phyloP scores from a whole-genome alignment of 2,113 vertebrate genomes.

The Cheilinus undulatus region DNA sequence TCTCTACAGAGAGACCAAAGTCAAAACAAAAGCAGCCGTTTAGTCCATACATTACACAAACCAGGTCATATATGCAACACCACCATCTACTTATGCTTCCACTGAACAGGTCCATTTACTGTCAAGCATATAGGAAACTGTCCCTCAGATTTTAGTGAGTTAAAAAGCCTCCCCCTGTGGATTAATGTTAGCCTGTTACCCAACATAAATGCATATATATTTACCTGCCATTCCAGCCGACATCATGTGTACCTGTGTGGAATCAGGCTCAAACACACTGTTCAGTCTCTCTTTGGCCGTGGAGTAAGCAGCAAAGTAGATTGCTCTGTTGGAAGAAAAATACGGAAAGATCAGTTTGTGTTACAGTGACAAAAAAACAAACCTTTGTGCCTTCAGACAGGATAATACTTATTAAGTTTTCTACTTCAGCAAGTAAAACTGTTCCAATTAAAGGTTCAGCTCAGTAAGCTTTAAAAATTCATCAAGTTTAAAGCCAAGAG shows the following conservation, averaged over 20 bases:
- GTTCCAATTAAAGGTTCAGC: slow-evolving; percentile 14
- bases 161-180: not conserved
- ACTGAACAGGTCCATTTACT: not conserved
- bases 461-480: slow-evolving; percentile 40
- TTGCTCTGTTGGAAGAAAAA: slow-evolving; percentile 85
- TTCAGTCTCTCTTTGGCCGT: slow-evolving; percentile 95
- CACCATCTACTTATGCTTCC: not conserved
- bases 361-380: not conserved
- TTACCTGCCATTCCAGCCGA: slow-evolving; percentile 98
- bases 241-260: slow-evolving; percentile 95
- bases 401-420: slow-evolving; percentile 29
- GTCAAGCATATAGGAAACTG: slow-evolving; percentile 8
- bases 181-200: not conserved
- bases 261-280: slow-evolving; percentile 90
- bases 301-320: slow-evolving; percentile 99
- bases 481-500: slow-evolving; percentile 11
- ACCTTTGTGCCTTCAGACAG: not conserved
- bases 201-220: not conserved
- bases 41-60: not conserved
- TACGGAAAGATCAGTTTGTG: not conserved
- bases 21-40: not conserved
- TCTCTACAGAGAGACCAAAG: not conserved
- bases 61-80: not conserved
- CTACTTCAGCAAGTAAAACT: slow-evolving; percentile 13
- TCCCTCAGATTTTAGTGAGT: not conserved